These are phyloP conservation scores for Lithobates pipiens DNA, from an alignment of 2,797 vertebrate genomes.

Conservation along the genomic window DNA sequence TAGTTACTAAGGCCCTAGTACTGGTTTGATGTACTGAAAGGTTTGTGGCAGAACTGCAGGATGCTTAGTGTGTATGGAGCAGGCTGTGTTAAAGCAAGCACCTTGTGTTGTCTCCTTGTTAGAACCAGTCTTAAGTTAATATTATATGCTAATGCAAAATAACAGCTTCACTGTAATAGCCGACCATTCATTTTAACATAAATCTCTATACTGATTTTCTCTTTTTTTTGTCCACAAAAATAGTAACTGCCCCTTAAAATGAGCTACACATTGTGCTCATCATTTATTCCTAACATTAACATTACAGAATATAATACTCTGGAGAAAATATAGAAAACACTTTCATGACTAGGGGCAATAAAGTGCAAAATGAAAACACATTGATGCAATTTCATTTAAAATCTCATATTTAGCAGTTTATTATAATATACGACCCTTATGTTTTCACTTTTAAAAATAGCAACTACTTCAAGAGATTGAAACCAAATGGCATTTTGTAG, in stretches of 20 bases:
- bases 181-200: too few species aligned
- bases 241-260: not conserved
- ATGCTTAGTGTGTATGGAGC: too few species aligned
- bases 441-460: constrained; percentile 42
- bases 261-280: not conserved
- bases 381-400: constrained; percentile 18
- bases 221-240: not conserved
- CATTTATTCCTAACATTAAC: not conserved
- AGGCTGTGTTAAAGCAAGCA: too few species aligned
- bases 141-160: too few species aligned
- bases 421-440: constrained; percentile 25
- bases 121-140: too few species aligned
- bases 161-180: too few species aligned
- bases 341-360: not conserved
- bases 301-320: not conserved
- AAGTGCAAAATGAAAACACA: constrained; percentile 39
- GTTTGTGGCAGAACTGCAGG: too few species aligned
- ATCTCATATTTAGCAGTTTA: constrained; percentile 32
- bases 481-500: constrained; percentile 38
- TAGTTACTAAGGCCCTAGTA: too few species aligned
- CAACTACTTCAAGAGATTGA: constrained; percentile 26
- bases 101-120: too few species aligned
- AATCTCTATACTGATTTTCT: not conserved
- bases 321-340: not conserved
- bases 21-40: too few species aligned